Percentiles rank a stretch among this genome's conserved stretches.
Evolutionary conservation across 2,888 invertebrate species (phyloP).

Genomic region (Parnassius apollo): DNA sequence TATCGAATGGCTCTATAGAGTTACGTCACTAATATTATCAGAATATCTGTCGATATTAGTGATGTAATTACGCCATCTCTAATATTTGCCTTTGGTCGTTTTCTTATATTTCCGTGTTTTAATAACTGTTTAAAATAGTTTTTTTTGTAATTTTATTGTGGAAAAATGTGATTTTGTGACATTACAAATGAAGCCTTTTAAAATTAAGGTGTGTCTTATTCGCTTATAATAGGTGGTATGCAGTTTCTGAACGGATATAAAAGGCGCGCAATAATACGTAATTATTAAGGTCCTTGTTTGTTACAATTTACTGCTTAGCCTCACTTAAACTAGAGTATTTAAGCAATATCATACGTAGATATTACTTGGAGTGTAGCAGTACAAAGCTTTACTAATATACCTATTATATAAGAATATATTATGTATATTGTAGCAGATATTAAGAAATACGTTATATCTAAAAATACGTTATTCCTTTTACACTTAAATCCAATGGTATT

Average conservation of each 20-base stretch:
- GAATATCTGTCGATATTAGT: too few relatives aligned
- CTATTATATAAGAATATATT: too few relatives aligned
- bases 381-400: too few relatives aligned
- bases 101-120: not conserved
- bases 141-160: not conserved
- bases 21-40: too few relatives aligned
- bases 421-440: too few relatives aligned
- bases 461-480: too few relatives aligned
- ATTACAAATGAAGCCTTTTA: constrained; percentile 23
- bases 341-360: not conserved
- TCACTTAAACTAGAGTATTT: constrained; percentile 9
- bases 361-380: too few relatives aligned
- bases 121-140: not conserved
- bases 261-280: constrained; percentile 13
- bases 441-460: too few relatives aligned
- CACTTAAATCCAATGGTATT: too few relatives aligned
- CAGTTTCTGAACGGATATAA: constrained; percentile 17
- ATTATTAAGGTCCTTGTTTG: not conserved
- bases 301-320: not conserved
- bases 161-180: constrained; percentile 4
- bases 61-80: too few relatives aligned
- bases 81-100: too few relatives aligned
- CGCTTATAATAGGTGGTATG: not conserved
- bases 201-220: constrained; percentile 17
- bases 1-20: too few relatives aligned